Percentiles rank a stretch among this genome's conserved stretches.
Evolutionary conservation across 2,888 invertebrate species (phyloP).

Genomic region (Eupithecia inturbata): DNA sequence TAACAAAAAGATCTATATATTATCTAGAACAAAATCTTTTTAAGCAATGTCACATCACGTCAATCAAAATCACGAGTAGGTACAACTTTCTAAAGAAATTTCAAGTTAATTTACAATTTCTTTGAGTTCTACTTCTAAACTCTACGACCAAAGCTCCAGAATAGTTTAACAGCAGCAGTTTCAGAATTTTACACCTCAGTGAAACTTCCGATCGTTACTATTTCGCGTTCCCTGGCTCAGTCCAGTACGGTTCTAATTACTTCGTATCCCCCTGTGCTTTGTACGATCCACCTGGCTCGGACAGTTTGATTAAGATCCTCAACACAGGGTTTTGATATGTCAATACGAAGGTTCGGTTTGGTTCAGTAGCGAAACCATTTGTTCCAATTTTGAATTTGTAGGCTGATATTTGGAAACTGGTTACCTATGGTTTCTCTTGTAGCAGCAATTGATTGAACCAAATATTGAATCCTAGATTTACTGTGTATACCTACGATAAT

Average conservation of each 20-base stretch:
- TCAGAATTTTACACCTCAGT: conserved; percentile 3
- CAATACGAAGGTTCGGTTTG: conserved; percentile 17
- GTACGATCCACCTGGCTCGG: conserved; percentile 25
- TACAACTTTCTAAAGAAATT: background rate
- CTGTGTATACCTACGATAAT: background rate
- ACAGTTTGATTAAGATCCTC: conserved; percentile 33
- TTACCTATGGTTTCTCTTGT: background rate
- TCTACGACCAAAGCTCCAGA: background rate
- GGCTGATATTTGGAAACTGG: background rate
- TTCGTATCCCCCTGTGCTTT: conserved; percentile 29
- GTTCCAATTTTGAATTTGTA: background rate
- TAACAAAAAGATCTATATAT: background rate
- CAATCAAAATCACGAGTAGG: background rate
- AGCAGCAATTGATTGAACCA: background rate
- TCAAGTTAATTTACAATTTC: background rate
- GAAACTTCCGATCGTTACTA: conserved; percentile 15
- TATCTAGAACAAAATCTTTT: background rate
- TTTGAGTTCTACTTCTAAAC: background rate
- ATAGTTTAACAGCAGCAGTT: background rate
- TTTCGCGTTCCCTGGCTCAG: conserved; percentile 9
- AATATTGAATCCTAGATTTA: background rate
- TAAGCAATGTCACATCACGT: background rate
- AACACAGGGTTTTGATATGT: conserved; percentile 29
- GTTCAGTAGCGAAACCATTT: conserved; percentile 3
- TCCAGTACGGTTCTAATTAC: conserved; percentile 32